Evolutionary conservation across 2,888 invertebrate species (phyloP), one percentile per base, ranked within the genome.

Genomic region (Sturmia bella): DNA sequence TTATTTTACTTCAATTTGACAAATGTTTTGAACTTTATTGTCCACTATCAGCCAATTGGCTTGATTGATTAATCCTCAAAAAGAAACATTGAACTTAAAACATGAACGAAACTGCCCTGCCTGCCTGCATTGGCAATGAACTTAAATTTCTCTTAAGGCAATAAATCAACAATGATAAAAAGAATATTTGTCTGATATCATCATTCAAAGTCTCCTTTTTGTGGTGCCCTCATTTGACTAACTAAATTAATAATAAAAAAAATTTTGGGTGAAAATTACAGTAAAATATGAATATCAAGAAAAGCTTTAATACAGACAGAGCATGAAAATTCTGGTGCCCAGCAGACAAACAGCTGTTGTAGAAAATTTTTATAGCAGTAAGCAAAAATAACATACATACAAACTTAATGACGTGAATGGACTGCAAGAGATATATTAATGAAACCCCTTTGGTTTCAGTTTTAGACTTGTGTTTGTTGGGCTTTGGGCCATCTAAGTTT

Each of bases 11-110:
- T 21, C 27, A 3, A 45, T 27, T 43, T 21, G 52, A 59, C 50
- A 76, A 68, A 59, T 76, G 15, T 68, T 45, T 64, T 37, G n/a
- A 50, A 61, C 13, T 59, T 63, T 70, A 57, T 45, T 73, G 48
- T 43, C 50, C 59, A 66, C 70, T 72, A 50, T 50, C 72, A 77
- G 63, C 32, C 63, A 66, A 78, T 52, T n/a, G 13, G 43, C 54
- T 78, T 74, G 64, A 74, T 70, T 69, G 77, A 78, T 82, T 82
- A 69, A 70, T 54, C 74, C 59, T 69, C n/a, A 69, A 50, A 43
- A 69, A 3, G 50, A 37, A 32, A 17, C 24, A 19, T 11, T 13
- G 1, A 59, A 70, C 54, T 70, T 56, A 32, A 45, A 54, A 50
- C 32, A 13, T 43, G n/a, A 19, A 15, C 21, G 57, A 9, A 27